phyloP scores from a whole-genome alignment of 2,888 invertebrate genomes.

The Cantharis rustica region DNA sequence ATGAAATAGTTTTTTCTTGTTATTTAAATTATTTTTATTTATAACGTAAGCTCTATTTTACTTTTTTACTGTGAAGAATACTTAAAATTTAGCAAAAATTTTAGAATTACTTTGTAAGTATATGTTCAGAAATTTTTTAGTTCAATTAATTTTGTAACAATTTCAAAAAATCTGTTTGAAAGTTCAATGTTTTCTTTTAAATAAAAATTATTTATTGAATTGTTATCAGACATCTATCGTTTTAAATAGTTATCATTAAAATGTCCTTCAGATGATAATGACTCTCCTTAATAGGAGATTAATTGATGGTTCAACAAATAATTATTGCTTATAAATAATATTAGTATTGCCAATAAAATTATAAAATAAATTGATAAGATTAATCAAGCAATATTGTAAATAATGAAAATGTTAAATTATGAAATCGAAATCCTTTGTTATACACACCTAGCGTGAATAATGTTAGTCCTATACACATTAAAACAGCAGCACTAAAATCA shows the following conservation, averaged over 20 bases:
- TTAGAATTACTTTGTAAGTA: neutral
- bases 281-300: neutral
- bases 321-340: neutral
- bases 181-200: too few relatives aligned
- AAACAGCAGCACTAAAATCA: constrained; percentile 81
- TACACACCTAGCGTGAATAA: constrained; percentile 86
- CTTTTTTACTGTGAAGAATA: neutral
- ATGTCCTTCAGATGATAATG: neutral
- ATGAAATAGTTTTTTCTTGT: too few relatives aligned
- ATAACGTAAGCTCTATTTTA: too few relatives aligned
- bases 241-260: neutral
- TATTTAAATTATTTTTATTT: too few relatives aligned
- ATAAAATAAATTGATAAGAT: neutral
- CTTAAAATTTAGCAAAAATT: neutral
- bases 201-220: neutral
- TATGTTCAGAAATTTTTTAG: neutral
- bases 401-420: neutral
- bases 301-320: neutral
- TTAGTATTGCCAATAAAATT: neutral
- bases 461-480: constrained; percentile 89
- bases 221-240: neutral
- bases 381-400: neutral
- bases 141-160: too few relatives aligned
- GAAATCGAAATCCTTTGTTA: neutral
- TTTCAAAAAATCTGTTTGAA: too few relatives aligned